Base-by-base conservation (phyloP, 2,888 invertebrate genomes). In the Idaea dimidiata region DNA sequence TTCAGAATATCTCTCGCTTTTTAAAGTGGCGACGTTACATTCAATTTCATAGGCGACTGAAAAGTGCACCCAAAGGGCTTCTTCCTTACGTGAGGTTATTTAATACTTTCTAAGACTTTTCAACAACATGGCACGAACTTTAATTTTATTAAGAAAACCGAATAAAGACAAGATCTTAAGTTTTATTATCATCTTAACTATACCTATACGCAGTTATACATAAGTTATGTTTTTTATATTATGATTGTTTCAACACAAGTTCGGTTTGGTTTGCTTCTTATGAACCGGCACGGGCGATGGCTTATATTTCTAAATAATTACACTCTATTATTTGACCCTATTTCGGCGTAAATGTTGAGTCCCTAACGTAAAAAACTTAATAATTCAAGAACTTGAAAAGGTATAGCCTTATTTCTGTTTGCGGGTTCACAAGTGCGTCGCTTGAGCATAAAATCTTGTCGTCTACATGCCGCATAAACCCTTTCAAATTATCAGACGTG, bases 401-500 rank as follows among this genome's bases (percentile, higher is more conserved):
- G 5, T 24, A 24, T 24, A 24, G 24, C 24, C 24, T 24, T 24
- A 24, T 24, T 24, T 24, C 24, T 24, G 24, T 24, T 24, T 24
- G 24, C 24, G 24, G 24, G 24, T 24, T 24, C 24, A 43, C 1
- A 8, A 43, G 43, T 43, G 43, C 14, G 43, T 3, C 10, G 43
- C 14, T 43, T 80, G 62, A 76, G 74, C 76, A 75, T 78, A 74
- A 74, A 78, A 83, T 78, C 76, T 75, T 61, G 69, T 74, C 73
- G 74, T 75, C 71, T 72, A 71, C 79, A 79, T 80, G 79, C 74
- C 79, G 82, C 83, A 87, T 87, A 84, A 89, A 66, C 81, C 78
- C 81, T 77, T 89, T 82, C 88, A 77, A 85, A 87, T 89, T 84
- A 88, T 88, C 87, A 85, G 87, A 87, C 82, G 79, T 71, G 83